Conservation (phyloP, 2,797 vertebrate species). For the Peromyscus melanophrys region DNA sequence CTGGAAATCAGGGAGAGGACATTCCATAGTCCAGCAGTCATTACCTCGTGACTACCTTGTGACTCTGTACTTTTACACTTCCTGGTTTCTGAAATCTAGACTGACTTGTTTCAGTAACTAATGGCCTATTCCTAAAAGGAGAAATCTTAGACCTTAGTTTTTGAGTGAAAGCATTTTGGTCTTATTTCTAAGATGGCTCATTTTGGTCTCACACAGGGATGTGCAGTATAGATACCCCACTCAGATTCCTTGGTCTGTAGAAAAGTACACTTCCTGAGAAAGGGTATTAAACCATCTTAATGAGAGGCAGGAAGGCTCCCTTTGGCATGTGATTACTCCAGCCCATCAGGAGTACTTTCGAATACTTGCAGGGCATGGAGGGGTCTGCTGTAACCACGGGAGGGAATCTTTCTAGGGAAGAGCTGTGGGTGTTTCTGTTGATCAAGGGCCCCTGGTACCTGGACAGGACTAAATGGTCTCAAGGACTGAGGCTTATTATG, state of each 20-base stretch:
- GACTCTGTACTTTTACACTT: too few species aligned
- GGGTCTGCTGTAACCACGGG: neutral
- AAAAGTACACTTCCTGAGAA: neutral
- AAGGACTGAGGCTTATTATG: neutral
- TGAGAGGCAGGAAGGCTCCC: neutral
- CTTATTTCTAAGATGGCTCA: too few species aligned
- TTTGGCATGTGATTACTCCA: neutral
- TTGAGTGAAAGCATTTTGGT: too few species aligned
- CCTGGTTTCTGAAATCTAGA: too few species aligned
- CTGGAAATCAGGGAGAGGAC: too few species aligned
- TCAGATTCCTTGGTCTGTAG: neutral
- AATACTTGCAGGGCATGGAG: too few species aligned
- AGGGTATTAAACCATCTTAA: neutral
- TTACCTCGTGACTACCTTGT: too few species aligned
- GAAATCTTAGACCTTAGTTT: too few species aligned
- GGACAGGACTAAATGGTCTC: neutral
- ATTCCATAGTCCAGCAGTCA: too few species aligned
- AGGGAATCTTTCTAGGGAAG: neutral
- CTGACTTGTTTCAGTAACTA: too few species aligned
- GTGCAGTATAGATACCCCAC: neutral
- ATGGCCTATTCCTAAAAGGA: too few species aligned
- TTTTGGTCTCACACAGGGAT: too few species aligned
- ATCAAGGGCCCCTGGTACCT: neutral
- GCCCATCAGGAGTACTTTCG: neutral
- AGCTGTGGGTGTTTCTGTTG: neutral